A percentile compares a stretch with the other conserved stretches of the same genome.
Evolutionary conservation across 2,888 invertebrate species (phyloP).

Genomic region (Epirrita christyi): DNA sequence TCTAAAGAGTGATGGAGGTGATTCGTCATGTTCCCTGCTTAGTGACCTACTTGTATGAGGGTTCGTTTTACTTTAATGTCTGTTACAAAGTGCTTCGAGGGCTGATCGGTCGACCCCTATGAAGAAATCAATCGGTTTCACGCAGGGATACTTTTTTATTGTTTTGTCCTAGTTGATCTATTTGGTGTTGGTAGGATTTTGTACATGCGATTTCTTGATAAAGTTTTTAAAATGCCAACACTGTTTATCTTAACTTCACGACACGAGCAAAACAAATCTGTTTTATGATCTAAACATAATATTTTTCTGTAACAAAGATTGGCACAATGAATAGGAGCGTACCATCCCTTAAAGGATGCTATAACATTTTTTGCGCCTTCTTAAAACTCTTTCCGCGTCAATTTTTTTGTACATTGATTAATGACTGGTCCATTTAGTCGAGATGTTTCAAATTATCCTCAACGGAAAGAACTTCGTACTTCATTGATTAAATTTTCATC

Average conservation of each 20-base stretch:
- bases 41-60: slow-evolving; percentile 69
- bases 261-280: slow-evolving; percentile 26
- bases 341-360: slow-evolving; percentile 50
- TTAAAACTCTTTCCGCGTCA: slow-evolving; percentile 62
- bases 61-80: slow-evolving; percentile 56
- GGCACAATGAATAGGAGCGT: slow-evolving; percentile 49
- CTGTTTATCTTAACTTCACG: neutral
- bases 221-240: slow-evolving; percentile 29
- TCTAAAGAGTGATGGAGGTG: slow-evolving; percentile 68
- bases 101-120: slow-evolving; percentile 53
- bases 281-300: slow-evolving; percentile 34
- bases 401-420: slow-evolving; percentile 66
- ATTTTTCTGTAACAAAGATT: slow-evolving; percentile 50
- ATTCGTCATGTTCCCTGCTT: slow-evolving; percentile 74
- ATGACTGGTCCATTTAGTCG: slow-evolving; percentile 58
- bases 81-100: slow-evolving; percentile 51
- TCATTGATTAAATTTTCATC: slow-evolving; percentile 51
- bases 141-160: slow-evolving; percentile 57
- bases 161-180: slow-evolving; percentile 57
- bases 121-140: slow-evolving; percentile 64
- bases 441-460: slow-evolving; percentile 50
- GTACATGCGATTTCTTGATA: slow-evolving; percentile 22
- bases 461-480: slow-evolving; percentile 50
- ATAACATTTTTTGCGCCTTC: slow-evolving; percentile 60
- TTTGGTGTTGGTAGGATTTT: slow-evolving; percentile 33